Evolutionary conservation across 2,113 vertebrate species (phyloP), one percentile per base, ranked within the genome.

Genomic region (Patagioenas fasciata): DNA sequence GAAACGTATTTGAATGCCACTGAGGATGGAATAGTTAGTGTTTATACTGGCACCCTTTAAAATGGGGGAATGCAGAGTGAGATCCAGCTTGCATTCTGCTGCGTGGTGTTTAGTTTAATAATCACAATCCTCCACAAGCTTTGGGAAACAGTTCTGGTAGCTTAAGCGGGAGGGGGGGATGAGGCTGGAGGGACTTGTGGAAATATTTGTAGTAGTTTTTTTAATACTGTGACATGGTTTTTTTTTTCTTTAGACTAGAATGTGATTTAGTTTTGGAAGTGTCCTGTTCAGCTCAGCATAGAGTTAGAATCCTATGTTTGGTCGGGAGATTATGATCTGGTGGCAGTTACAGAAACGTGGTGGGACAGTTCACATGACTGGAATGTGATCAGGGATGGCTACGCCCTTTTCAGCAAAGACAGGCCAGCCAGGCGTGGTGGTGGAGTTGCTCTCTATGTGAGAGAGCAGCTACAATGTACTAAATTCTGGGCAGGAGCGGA

Each of bases 101-200:
- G 56, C 26, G 29, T 67, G 56, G 48, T 81, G 64, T 88, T 93
- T 71, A 72, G 65, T 94, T 87, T 95, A 93, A 78, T 86, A 86
- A 93, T 79, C 80, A 79, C 60, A 86, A 2, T 87, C 61, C 53
- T 96, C 40, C 2, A 3, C 57, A 73, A 95, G 61, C 69, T 87
- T 91, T 95, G 73, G 65, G 65, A 91, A 87, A 69, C 73, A n/a
- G 61, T 81, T 92, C 53, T 95, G 65, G 61, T 73, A 95, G 72
- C 58, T 91, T 65, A 50, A 78, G 48, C 65, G 53, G 48, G 32
- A 25, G 53, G 88, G 34, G 26, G 47, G 42, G 32, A 64, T 84
- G 80, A 67, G 50, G 31, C 58, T 89, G 71, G 54, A 91, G 62
- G 48, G 77, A 53, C 18, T 80, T 67, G n/a, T 54, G 77, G 84